Evolutionary conservation across 1,140 invertebrate genomes (phyloP).

Genomic region (Rhopalosiphum padi): DNA sequence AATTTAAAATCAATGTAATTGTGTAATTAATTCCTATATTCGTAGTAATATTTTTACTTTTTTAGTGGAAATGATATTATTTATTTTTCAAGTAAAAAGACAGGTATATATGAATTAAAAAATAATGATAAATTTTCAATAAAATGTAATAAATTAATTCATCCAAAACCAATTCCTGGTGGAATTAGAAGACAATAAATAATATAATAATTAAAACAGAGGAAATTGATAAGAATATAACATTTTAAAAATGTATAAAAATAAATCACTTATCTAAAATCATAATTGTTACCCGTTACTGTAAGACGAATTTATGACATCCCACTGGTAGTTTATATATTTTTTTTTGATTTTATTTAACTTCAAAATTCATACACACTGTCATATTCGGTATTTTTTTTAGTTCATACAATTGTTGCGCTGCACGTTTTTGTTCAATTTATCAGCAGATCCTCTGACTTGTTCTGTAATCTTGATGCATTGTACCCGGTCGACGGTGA

Average conservation of each 20-base stretch:
- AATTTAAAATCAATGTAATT: not conserved
- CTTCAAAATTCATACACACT: not conserved
- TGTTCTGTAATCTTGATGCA: constrained; percentile 56
- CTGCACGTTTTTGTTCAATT: constrained; percentile 51
- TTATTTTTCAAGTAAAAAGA: not conserved
- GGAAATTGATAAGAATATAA: not conserved
- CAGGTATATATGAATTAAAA: too few relatives aligned
- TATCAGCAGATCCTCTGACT: constrained; percentile 48
- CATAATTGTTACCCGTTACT: not conserved
- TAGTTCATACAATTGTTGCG: constrained; percentile 22
- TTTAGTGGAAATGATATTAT: not conserved
- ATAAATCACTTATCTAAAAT: not conserved
- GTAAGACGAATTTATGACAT: constrained; percentile 14
- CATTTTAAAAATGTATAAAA: not conserved
- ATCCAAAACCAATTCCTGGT: not conserved
- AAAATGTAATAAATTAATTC: not conserved
- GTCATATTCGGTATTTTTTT: constrained; percentile 22
- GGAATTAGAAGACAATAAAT: not conserved
- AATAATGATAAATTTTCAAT: not conserved
- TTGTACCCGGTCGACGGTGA: constrained; percentile 32
- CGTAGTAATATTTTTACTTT: not conserved
- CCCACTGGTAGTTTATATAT: not conserved
- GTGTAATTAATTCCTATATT: not conserved
- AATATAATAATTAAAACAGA: not conserved
- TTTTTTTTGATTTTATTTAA: constrained; percentile 21